phyloP scores from a whole-genome alignment of 1,140 invertebrate species.

The Archivesica marissinica region DNA sequence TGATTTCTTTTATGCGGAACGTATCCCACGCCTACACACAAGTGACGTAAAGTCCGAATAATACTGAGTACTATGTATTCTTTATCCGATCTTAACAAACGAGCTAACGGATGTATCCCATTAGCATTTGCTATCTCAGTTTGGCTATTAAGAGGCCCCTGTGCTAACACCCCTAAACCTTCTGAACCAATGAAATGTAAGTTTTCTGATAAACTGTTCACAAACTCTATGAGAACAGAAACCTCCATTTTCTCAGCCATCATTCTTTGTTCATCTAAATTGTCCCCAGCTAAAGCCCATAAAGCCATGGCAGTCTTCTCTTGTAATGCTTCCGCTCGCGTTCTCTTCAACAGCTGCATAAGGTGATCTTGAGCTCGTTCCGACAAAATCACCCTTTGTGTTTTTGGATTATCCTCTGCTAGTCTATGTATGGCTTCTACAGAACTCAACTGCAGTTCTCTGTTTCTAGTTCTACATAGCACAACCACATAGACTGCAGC shows the following conservation, averaged over 20 bases:
- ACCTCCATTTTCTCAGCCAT: constrained; percentile 82
- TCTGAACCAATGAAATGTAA: constrained; percentile 83
- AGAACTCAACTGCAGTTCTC: constrained; percentile 79
- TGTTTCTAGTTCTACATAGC: constrained; percentile 70
- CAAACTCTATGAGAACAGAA: constrained; percentile 80
- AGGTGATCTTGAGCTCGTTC: constrained; percentile 78
- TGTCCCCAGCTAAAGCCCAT: constrained; percentile 82
- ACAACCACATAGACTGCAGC: constrained; percentile 73
- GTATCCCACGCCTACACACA: constrained; percentile 82
- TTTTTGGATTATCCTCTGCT: constrained; percentile 77
- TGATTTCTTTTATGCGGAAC: constrained; percentile 81
- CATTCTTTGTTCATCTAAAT: constrained; percentile 76
- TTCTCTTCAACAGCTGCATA: constrained; percentile 78
- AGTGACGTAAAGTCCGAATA: constrained; percentile 78
- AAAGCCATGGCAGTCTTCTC: constrained; percentile 82
- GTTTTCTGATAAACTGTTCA: constrained; percentile 79
- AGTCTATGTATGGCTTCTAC: constrained; percentile 80
- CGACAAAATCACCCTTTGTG: constrained; percentile 77
- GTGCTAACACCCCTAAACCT: constrained; percentile 79
- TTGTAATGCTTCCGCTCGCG: constrained; percentile 72
- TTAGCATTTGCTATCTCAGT: constrained; percentile 78
- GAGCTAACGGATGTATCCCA: constrained; percentile 79
- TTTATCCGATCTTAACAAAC: constrained; percentile 76
- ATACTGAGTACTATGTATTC: constrained; percentile 82
- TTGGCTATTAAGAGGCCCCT: constrained; percentile 79